Evolutionary conservation across 2,888 invertebrate genomes (phyloP), one percentile per base, ranked within the genome.

Genomic region (Phaedon cochleariae): DNA sequence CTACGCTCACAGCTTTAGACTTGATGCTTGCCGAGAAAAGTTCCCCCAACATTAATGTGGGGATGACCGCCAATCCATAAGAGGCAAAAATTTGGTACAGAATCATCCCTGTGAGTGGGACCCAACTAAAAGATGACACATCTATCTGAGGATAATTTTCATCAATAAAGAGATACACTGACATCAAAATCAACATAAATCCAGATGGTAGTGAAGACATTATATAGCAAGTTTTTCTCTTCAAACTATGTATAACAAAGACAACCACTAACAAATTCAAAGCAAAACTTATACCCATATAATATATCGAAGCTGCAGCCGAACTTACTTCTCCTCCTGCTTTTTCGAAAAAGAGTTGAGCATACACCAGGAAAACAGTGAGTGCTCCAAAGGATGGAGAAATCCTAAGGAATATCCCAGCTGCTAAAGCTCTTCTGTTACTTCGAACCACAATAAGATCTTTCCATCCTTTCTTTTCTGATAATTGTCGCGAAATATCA

Each of bases 11-110:
- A 10, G 74, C 81, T 73, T 81, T 79, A 1, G 69, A 71, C 70
- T 80, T 81, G 15, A 81, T 77, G 65, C 77, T 79, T 5, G 77
- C 73, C 4, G 80, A 77, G 63, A 79, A 81, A 20, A 81, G 57
- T 68, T 81, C 81, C 2, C 79, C 76, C n/a, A 76, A 26, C 73
- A 80, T 74, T n/a, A 80, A 69, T 20, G 76, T 76, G 1, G 81
- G 80, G n/a, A 81, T 70, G 5, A 78, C 72, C 2, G 76, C 76
- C 15, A 79, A 58, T 10, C 80, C 81, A 29, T 69, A 68, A 17
- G 74, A 73, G 60, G 68, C 79, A 15, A 71, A 67, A 17, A 75
- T 37, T 2, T 79, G 62, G 62, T 73, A 82, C 0, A 72, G 7
- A 0, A 80, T 63, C 74, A 82, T 53, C 68, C 78, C 78, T 5